Evolutionary conservation across 2,797 vertebrate genomes (phyloP), one percentile per base, ranked within the genome.

Genomic region (Rhynchotus rufescens): DNA sequence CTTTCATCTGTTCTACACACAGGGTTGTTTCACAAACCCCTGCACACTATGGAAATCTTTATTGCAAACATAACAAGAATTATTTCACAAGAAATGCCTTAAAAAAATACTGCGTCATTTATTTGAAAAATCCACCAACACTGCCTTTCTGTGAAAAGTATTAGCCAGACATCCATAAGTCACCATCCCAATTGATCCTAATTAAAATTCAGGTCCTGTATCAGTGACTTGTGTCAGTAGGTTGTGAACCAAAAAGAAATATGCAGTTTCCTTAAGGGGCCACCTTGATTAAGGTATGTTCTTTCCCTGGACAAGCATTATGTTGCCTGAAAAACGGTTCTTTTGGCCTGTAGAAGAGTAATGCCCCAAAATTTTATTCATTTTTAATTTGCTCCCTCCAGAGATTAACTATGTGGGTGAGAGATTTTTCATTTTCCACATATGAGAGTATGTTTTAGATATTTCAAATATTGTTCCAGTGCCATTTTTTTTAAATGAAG

Each of bases 11-110:
- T 88, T 92, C 80, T 74, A 69, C 66, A 85, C 67, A n/a, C 4
- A 6, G 62, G 57, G 82, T 92, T 94, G 71, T 92, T 95, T 92
- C 89, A 95, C 80, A 92, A 91, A 87, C 64, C 51, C 38, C 51
- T 94, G 67, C 51, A 26, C 25, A 13, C 86, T 81, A 76, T 62
- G 76, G 67, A 92, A 83, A 68, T 64, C 73, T 88, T 91, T 86
- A 68, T 25, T 92, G 62, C 61, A 86, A 57, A 75, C 25, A 36
- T 87, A 86, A 67, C 28, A 82, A 87, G 67, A 95, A 80, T 25
- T 78, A 68, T 91, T 82, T 93, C 51, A 66, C 84, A 75, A 87
- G 74, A 90, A 85, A 73, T 85, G 34, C 75, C 84, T 76, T 72
- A 47, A 91, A 83, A 88, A 95, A 92, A 20, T 72, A 38, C 22